These are phyloP conservation scores for Drosophila cognata DNA, from an alignment of 2,888 invertebrate genomes.

Conservation along the genomic window DNA sequence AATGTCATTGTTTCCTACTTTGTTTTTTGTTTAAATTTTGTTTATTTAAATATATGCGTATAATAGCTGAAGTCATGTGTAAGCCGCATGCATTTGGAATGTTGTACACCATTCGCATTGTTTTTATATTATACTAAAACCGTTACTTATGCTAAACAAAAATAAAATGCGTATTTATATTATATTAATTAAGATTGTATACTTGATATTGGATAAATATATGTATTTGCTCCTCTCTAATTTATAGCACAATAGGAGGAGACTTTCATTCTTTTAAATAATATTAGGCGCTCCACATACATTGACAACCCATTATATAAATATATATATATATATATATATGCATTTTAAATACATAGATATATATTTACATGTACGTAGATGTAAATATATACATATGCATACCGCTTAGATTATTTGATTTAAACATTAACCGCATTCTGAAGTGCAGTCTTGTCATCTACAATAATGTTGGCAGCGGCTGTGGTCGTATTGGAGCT, in stretches of 20 bases:
- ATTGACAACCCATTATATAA: constrained; percentile 6
- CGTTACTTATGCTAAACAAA: constrained; percentile 5
- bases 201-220: constrained; percentile 12
- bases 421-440: constrained; percentile 84
- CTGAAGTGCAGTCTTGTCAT: constrained; percentile 83
- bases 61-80: constrained; percentile 21
- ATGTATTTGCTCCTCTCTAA: neutral
- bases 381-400: constrained; percentile 12
- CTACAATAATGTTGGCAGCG: constrained; percentile 82
- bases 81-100: constrained; percentile 16
- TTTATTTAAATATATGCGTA: constrained; percentile 2
- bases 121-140: constrained; percentile 1
- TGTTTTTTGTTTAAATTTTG: neutral
- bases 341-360: neutral
- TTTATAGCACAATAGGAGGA: constrained; percentile 11
- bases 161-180: constrained; percentile 8
- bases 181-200: constrained; percentile 16
- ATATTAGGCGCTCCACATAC: constrained; percentile 1
- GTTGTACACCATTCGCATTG: constrained; percentile 5
- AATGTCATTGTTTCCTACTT: constrained; percentile 1
- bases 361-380: constrained; percentile 8
- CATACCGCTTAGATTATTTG: constrained; percentile 1
- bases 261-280: neutral
- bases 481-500: constrained; percentile 85
- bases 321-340: constrained; percentile 2